Percentiles rank a stretch among this genome's conserved stretches.
Evolutionary conservation across 2,113 vertebrate species (phyloP).

Genomic region (Benitochromis conjunctus): DNA sequence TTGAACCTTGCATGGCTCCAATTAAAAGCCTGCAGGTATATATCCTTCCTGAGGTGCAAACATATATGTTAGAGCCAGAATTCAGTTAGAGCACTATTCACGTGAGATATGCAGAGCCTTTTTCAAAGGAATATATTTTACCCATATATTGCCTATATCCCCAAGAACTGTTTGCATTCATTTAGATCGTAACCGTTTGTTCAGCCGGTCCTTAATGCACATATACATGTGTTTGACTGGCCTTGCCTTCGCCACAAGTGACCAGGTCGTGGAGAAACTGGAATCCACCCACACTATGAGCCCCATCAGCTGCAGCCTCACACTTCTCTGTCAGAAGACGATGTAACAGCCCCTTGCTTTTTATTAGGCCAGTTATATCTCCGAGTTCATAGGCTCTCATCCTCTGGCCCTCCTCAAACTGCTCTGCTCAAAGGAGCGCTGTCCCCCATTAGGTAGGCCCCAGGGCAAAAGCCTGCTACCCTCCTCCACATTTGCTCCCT

Average conservation of each 20-base stretch:
- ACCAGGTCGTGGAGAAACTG: constrained; percentile 40
- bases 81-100: not conserved
- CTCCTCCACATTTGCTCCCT: constrained; percentile 37
- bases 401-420: constrained; percentile 55
- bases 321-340: constrained; percentile 60
- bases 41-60: not conserved
- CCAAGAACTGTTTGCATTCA: not conserved
- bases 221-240: constrained; percentile 28
- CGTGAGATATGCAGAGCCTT: not conserved
- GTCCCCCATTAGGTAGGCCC: constrained; percentile 42
- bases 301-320: constrained; percentile 20
- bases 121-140: constrained; percentile 9
- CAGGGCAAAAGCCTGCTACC: constrained; percentile 42
- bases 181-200: not conserved
- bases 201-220: not conserved
- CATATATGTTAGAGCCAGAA: constrained; percentile 7
- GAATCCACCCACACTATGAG: constrained; percentile 39
- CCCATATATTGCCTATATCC: not conserved
- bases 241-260: constrained; percentile 52
- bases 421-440: constrained; percentile 53
- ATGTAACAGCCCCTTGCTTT: constrained; percentile 32
- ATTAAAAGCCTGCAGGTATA: constrained; percentile 38
- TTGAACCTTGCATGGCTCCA: constrained; percentile 40
- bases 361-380: constrained; percentile 53
- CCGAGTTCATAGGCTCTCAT: constrained; percentile 56